Percentiles rank a stretch among this genome's conserved stretches.
phyloP scores from a whole-genome alignment of 2,888 invertebrate genomes.

The Ophioninae sp. region DNA sequence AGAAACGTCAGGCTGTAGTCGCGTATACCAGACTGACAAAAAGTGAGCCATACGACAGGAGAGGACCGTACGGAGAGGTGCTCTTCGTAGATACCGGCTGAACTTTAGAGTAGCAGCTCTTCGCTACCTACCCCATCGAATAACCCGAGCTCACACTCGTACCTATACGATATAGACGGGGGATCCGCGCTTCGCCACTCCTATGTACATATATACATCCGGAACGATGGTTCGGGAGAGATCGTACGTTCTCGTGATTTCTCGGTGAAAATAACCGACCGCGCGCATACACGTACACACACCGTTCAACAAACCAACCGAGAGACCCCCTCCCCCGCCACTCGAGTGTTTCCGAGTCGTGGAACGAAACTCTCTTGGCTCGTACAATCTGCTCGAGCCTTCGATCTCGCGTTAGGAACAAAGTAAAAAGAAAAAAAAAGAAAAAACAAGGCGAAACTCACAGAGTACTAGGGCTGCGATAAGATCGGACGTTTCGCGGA shows the following conservation, averaged over 20 bases:
- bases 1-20: conserved; percentile 7
- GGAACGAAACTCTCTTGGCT: conserved; percentile 74
- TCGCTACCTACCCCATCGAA: neutral
- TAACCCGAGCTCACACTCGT: neutral
- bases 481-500: neutral
- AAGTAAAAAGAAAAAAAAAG: conserved; percentile 14
- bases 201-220: conserved; percentile 43
- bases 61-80: conserved; percentile 41
- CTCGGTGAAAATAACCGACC: conserved; percentile 73
- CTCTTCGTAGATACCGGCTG: conserved; percentile 41
- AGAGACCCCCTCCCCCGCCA: conserved; percentile 61
- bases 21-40: conserved; percentile 38
- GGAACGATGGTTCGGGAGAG: conserved; percentile 55
- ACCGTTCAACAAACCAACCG: conserved; percentile 68
- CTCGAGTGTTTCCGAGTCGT: conserved; percentile 74
- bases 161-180: conserved; percentile 22
- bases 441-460: neutral
- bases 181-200: conserved; percentile 30
- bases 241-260: conserved; percentile 71
- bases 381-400: conserved; percentile 77
- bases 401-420: conserved; percentile 71
- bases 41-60: conserved; percentile 57
- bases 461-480: neutral
- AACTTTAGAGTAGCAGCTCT: conserved; percentile 41
- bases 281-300: conserved; percentile 70